Percentiles rank a stretch among this genome's conserved stretches.
Conservation (phyloP, 2,888 invertebrate genomes). For the Hipparchia semele region DNA sequence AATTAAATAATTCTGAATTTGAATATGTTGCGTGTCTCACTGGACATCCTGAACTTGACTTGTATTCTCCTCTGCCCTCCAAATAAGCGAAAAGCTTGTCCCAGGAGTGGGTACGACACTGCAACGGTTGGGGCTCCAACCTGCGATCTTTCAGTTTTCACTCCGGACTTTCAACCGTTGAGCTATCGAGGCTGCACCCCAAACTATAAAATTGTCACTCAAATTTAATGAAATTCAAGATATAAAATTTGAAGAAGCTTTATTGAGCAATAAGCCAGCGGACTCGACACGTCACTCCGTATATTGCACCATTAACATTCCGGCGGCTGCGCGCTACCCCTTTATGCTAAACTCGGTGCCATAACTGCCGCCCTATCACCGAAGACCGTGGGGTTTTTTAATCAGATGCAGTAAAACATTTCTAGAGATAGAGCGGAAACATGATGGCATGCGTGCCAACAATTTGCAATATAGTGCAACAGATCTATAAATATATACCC, state of each 20-base stretch:
- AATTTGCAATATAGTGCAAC: too few relatives aligned
- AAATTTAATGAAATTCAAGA: constrained; percentile 9
- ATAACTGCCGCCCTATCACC: constrained; percentile 54
- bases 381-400: constrained; percentile 55
- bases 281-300: constrained; percentile 20
- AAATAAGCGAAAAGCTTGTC: too few relatives aligned
- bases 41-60: too few relatives aligned
- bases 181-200: not conserved
- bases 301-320: constrained; percentile 70
- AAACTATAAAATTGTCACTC: not conserved
- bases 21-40: too few relatives aligned
- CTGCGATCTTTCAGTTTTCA: too few relatives aligned
- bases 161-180: too few relatives aligned
- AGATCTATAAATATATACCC: too few relatives aligned
- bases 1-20: too few relatives aligned
- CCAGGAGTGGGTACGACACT: too few relatives aligned
- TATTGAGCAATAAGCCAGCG: constrained; percentile 3
- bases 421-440: constrained; percentile 1
- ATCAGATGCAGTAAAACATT: constrained; percentile 50
- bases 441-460: too few relatives aligned
- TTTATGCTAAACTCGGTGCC: constrained; percentile 73
- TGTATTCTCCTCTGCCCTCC: too few relatives aligned
- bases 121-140: too few relatives aligned
- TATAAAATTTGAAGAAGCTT: constrained; percentile 15
- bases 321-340: constrained; percentile 45